These are phyloP conservation scores for Ceyx erithaca DNA, from an alignment of 2,797 vertebrate genomes.

Conservation along the genomic window DNA sequence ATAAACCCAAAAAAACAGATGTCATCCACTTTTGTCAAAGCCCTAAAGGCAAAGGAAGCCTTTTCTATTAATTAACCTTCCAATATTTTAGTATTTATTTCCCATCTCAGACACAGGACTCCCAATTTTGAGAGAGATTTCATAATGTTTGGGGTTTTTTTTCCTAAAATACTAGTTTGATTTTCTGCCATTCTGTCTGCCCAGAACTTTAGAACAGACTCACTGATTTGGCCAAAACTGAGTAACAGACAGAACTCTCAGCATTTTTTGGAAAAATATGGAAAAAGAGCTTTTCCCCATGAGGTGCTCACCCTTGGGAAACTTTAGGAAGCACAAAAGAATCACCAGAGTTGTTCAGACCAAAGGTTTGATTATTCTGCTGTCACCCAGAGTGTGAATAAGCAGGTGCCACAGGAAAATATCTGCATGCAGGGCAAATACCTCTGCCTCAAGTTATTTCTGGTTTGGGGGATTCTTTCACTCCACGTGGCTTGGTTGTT, in stretches of 20 bases:
- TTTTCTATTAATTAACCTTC: neutral
- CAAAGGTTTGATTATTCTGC: neutral
- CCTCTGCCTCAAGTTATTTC: neutral
- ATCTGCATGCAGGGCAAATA: fast-evolving
- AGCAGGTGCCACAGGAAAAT: neutral
- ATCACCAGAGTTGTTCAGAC: neutral
- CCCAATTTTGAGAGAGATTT: neutral
- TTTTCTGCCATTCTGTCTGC: neutral
- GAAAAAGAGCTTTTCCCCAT: neutral
- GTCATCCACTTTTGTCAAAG: neutral
- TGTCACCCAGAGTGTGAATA: neutral
- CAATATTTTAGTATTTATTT: neutral
- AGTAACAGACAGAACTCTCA: neutral
- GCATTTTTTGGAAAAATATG: neutral
- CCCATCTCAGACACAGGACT: neutral
- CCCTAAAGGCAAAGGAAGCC: neutral
- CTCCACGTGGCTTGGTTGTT: neutral
- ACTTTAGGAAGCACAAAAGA: neutral
- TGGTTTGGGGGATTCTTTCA: neutral
- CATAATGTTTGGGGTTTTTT: neutral
- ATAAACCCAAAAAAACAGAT: neutral
- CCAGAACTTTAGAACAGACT: neutral
- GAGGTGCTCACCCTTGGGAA: neutral
- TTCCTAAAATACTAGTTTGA: neutral
- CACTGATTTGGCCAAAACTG: neutral